Evolutionary conservation across 2,797 vertebrate genomes (phyloP).

Genomic region (Vultur gryphus): DNA sequence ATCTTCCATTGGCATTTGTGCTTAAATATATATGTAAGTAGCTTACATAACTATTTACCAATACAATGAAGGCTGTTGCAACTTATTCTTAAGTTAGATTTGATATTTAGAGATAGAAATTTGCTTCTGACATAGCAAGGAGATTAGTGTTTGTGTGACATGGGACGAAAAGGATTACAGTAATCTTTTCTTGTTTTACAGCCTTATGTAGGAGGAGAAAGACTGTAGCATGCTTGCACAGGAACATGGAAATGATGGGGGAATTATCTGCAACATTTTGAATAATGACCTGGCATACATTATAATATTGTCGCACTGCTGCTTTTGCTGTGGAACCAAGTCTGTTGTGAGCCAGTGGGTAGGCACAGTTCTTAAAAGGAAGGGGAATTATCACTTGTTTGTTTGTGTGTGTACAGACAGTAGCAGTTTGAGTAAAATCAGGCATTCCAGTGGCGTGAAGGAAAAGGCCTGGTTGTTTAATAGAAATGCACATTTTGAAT

Average conservation of each 20-base stretch:
- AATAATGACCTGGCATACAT: neutral
- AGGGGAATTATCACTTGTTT: neutral
- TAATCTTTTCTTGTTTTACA: constrained; percentile 40
- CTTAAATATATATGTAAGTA: neutral
- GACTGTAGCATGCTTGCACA: neutral
- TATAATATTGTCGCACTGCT: neutral
- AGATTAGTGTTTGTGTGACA: constrained; percentile 25
- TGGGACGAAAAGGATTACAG: constrained; percentile 27
- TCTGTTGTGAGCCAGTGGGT: neutral
- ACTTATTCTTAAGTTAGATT: neutral
- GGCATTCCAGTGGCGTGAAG: neutral
- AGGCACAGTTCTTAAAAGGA: neutral
- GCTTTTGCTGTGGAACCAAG: neutral
- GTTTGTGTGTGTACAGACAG: neutral
- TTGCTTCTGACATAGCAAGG: neutral
- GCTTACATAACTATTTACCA: neutral
- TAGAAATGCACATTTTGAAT: neutral
- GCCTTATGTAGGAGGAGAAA: constrained; percentile 28
- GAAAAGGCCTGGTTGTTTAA: neutral
- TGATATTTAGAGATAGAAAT: constrained; percentile 11
- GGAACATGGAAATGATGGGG: constrained; percentile 1
- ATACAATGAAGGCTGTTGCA: neutral
- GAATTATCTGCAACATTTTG: constrained; percentile 4
- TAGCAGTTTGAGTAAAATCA: neutral
- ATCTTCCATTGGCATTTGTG: neutral